Percentiles rank a stretch among this genome's conserved stretches.
Evolutionary conservation across 1,140 invertebrate species (phyloP).

Genomic region (Calephelis nemesis): DNA sequence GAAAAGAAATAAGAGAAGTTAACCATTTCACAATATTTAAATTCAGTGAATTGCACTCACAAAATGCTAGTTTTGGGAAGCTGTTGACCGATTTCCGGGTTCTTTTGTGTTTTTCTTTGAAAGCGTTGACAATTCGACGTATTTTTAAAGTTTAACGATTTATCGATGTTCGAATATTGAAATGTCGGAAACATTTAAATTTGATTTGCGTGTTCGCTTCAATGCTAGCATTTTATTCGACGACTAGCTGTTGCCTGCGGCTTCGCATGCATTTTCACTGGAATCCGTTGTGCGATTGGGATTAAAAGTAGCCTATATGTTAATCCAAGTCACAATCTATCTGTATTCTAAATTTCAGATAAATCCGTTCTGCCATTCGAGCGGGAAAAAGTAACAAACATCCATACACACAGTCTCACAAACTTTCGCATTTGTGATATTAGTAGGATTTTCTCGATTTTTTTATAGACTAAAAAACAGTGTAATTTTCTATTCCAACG

Average conservation of each 20-base stretch:
- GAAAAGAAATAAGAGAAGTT: neutral
- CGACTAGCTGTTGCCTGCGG: neutral
- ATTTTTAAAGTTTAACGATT: conserved; percentile 18
- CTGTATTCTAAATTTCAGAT: no score
- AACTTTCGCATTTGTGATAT: no score
- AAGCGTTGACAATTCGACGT: conserved; percentile 7
- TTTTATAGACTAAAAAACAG: no score
- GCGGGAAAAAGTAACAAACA: no score
- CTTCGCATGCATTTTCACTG: no score
- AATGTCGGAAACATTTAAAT: conserved; percentile 15
- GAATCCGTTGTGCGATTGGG: no score
- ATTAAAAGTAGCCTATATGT: no score
- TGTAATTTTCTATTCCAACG: no score
- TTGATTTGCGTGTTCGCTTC: neutral
- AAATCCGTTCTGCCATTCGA: no score
- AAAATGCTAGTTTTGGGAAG: conserved; percentile 17
- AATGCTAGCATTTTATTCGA: neutral
- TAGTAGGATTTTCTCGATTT: no score
- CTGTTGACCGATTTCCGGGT: conserved; percentile 15
- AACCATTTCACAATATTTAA: conserved; percentile 1
- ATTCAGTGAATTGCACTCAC: conserved; percentile 4
- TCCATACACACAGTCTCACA: no score
- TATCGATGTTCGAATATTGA: neutral
- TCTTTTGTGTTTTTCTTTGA: conserved; percentile 18
- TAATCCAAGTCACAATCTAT: no score